These are phyloP conservation scores for Prinia subflava DNA, from an alignment of 2,113 vertebrate species.

Conservation along the genomic window DNA sequence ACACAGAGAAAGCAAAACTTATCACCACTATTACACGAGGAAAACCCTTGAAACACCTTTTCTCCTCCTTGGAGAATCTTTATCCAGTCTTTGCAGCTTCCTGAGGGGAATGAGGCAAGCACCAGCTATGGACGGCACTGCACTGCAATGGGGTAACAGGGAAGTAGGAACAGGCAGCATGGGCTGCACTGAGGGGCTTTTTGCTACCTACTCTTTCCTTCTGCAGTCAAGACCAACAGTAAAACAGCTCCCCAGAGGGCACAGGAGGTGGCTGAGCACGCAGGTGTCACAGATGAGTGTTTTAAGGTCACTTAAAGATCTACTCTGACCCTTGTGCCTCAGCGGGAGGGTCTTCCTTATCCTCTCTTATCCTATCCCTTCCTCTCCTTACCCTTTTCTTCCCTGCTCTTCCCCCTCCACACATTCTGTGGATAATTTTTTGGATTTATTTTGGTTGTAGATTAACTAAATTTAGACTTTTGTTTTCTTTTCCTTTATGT, in stretches of 20 bases:
- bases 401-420: not conserved
- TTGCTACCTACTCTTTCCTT: rapidly evolving
- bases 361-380: not conserved
- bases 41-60: not conserved
- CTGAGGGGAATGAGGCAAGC: not conserved
- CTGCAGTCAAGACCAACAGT: not conserved
- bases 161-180: not conserved
- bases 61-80: not conserved
- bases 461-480: not conserved
- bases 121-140: rapidly evolving
- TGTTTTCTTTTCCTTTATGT: not conserved
- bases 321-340: not conserved
- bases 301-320: not conserved
- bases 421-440: too few relatives aligned
- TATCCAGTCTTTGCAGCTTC: not conserved
- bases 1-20: not conserved
- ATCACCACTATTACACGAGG: not conserved
- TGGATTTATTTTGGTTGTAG: not conserved
- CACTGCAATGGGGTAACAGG: rapidly evolving
- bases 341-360: not conserved
- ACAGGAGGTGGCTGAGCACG: rapidly evolving
- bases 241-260: not conserved
- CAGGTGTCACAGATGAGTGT: rapidly evolving
- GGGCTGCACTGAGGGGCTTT: not conserved
- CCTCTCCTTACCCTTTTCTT: not conserved